Base-by-base conservation (phyloP, 2,888 invertebrate species). In the Amorpha juglandis region DNA sequence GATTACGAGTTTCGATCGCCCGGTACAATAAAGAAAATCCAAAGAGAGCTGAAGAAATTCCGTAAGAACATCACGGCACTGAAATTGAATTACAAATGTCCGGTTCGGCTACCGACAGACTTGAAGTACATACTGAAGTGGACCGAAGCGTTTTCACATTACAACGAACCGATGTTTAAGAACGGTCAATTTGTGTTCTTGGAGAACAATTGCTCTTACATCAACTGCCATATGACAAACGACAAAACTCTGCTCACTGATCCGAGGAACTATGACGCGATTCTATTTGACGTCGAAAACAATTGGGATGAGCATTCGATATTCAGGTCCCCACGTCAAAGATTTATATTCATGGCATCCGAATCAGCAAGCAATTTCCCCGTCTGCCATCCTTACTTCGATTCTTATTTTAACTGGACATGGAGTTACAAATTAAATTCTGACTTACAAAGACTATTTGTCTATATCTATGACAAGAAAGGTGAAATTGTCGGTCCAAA, bases 281-380 rank as follows among this genome's bases (percentile, higher is more conserved):
- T 95, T 7, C 62, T 95, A 0, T 95, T 95, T 65, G 94, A 95
- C 64, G 90, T 89, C 0, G 89, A 91, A 69, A 84, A 84, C 64
- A 71, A 70, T 66, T 90, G 88, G 88, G 86, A 88, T 21, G 21
- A 52, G 0, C 78, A 80, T 64, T 82, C 88, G 0, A n/a, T 72
- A 0, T 19, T 82, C 0, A 82, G 95, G 70, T 76, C 77, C 2
- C 69, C 81, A 0, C 69, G 87, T 67, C 95, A 95, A 77, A 83
- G 81, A 58, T 95, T 94, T 71, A 81, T 95, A 19, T 95, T 94
- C 68, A 84, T 89, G 1, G 85, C 87, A 0, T 73, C 83, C 2
- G 87, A 89, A 74, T 82, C 90, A 0, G 78, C 88, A 0, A 76
- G 71, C 6, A 74, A 83, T 48, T 83, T 78, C 63, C 88, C 89